Conservation (phyloP, 2,113 vertebrate genomes). For the Greenwoodochromis staneri region DNA sequence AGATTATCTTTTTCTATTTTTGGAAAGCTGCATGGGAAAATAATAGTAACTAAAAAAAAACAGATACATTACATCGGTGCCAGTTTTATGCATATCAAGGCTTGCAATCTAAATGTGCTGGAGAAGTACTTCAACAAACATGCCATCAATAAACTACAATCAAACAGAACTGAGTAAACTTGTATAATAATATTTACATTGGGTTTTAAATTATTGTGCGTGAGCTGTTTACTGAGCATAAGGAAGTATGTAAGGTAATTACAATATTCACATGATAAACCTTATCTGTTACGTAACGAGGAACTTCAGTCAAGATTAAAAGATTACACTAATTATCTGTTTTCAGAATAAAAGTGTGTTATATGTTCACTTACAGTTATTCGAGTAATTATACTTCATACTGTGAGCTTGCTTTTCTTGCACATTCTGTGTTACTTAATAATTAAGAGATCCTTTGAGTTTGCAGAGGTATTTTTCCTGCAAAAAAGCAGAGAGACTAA, state of each 20-base stretch:
- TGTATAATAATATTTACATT: neutral
- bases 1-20: neutral
- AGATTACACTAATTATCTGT: neutral
- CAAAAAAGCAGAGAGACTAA: neutral
- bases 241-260: accelerated
- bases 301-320: neutral
- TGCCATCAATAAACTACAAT: neutral
- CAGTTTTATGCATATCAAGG: neutral
- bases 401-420: neutral
- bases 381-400: neutral
- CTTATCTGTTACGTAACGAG: neutral
- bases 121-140: neutral
- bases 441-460: neutral
- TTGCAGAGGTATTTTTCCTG: accelerated
- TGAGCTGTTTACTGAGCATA: neutral
- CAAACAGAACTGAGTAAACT: neutral
- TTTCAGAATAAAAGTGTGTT: neutral
- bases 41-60: neutral
- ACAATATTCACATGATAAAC: neutral
- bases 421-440: accelerated
- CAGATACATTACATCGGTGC: neutral
- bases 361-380: neutral
- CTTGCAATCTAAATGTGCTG: neutral
- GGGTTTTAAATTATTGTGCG: neutral
- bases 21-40: neutral